Conservation (phyloP, 2,113 vertebrate species). For the Sphaerodactylus townsendi region DNA sequence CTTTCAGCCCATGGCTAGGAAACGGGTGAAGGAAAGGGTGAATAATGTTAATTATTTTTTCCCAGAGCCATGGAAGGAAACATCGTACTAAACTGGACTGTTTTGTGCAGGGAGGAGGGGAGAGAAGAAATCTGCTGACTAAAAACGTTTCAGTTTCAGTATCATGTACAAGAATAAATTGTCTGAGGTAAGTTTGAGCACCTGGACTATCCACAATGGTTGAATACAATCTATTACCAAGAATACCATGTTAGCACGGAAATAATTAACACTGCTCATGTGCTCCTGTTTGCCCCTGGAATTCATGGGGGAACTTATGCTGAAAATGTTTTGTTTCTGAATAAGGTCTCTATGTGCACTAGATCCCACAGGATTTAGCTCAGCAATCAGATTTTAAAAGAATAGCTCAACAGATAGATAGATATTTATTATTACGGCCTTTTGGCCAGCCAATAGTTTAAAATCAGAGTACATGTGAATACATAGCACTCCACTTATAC, state of each 20-base stretch:
- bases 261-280: neutral
- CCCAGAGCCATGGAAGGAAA: slow-evolving; percentile 51
- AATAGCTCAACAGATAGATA: neutral
- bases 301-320: too few species aligned
- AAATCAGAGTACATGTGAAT: too few species aligned
- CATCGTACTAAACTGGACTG: slow-evolving; percentile 11
- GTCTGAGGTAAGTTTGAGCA: slow-evolving; percentile 49
- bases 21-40: slow-evolving; percentile 65
- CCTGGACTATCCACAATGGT: slow-evolving; percentile 23
- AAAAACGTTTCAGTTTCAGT: neutral
- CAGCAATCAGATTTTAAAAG: neutral
- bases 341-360: too few species aligned
- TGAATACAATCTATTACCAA: neutral
- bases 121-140: neutral
- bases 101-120: accelerated
- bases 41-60: slow-evolving; percentile 46
- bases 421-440: too few species aligned
- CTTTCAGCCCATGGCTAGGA: slow-evolving; percentile 58
- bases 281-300: too few species aligned
- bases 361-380: neutral
- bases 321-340: too few species aligned
- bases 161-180: slow-evolving; percentile 51
- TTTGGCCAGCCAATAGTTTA: too few species aligned
- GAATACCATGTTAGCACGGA: neutral
- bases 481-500: too few species aligned